These are phyloP conservation scores for Drosophila leontia DNA, from an alignment of 1,140 invertebrate species.

Conservation along the genomic window DNA sequence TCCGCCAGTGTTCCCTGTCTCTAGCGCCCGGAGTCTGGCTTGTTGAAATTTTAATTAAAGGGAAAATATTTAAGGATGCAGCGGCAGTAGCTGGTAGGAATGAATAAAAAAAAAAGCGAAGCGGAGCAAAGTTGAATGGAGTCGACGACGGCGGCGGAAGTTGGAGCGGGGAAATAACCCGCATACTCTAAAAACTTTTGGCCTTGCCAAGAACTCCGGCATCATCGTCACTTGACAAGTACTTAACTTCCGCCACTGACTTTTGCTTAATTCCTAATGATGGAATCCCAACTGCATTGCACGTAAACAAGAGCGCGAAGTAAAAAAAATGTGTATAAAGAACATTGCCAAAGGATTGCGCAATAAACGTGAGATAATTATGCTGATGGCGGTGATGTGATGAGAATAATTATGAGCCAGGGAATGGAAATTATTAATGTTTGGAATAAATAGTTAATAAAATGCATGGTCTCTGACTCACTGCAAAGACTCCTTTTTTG, in stretches of 20 bases:
- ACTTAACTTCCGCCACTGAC: constrained; percentile 63
- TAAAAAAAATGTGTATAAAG: constrained; percentile 3
- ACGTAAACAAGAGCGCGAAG: constrained; percentile 35
- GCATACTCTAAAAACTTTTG: constrained; percentile 52
- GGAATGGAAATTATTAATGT: background rate
- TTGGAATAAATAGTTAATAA: background rate
- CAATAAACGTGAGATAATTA: constrained; percentile 45
- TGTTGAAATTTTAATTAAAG: constrained; percentile 82
- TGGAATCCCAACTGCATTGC: constrained; percentile 52
- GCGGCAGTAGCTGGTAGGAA: constrained; percentile 24
- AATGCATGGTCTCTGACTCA: background rate
- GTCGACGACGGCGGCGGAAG: constrained; percentile 15
- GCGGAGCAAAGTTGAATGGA: constrained; percentile 33
- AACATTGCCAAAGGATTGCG: constrained; percentile 17
- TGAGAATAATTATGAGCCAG: background rate
- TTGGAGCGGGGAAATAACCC: constrained; percentile 26
- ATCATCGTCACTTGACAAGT: constrained; percentile 57
- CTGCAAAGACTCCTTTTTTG: background rate
- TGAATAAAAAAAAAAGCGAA: constrained; percentile 27
- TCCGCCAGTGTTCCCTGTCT: constrained; percentile 5
- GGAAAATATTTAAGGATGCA: constrained; percentile 68
- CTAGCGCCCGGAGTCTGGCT: constrained; percentile 41
- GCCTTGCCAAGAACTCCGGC: constrained; percentile 44
- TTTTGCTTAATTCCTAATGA: constrained; percentile 66
- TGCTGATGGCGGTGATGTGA: constrained; percentile 9